phyloP scores from a whole-genome alignment of 2,888 invertebrate species.

The Zygogramma bicolorata region DNA sequence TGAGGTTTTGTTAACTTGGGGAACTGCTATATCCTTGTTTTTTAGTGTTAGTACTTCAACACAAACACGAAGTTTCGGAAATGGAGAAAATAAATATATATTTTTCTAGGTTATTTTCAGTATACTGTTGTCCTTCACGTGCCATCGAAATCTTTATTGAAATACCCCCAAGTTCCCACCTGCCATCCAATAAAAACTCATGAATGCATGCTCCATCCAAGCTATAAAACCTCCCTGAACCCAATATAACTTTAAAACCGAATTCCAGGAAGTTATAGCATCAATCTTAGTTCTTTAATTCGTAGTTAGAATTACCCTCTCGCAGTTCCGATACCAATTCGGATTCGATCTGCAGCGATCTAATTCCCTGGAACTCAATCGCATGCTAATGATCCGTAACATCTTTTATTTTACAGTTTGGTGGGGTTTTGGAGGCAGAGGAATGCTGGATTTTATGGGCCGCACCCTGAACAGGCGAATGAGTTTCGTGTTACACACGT shows the following conservation, averaged over 20 bases:
- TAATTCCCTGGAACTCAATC: slow-evolving; percentile 54
- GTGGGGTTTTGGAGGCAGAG: not conserved
- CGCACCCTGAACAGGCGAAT: not conserved
- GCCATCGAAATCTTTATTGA: no score
- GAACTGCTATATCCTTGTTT: no score
- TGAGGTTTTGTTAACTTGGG: no score
- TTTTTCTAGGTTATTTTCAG: no score
- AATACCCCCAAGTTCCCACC: not conserved
- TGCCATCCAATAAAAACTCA: not conserved
- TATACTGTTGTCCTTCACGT: no score
- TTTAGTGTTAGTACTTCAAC: no score
- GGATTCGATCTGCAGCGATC: slow-evolving; percentile 56
- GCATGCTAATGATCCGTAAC: slow-evolving; percentile 56
- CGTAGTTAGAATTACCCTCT: slow-evolving; percentile 55
- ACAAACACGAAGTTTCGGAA: no score
- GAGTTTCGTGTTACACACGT: not conserved
- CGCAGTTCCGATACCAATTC: slow-evolving; percentile 55
- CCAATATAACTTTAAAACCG: slow-evolving; percentile 13
- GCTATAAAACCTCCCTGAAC: not conserved
- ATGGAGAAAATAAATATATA: no score
- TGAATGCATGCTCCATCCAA: not conserved
- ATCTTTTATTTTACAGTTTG: slow-evolving; percentile 35
- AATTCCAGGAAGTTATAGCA: slow-evolving; percentile 7
- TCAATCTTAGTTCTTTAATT: slow-evolving; percentile 50
- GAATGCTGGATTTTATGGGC: not conserved